Evolutionary conservation across 2,113 vertebrate genomes (phyloP), one percentile per base, ranked within the genome.

Genomic region (Rousettus leschenaultii): DNA sequence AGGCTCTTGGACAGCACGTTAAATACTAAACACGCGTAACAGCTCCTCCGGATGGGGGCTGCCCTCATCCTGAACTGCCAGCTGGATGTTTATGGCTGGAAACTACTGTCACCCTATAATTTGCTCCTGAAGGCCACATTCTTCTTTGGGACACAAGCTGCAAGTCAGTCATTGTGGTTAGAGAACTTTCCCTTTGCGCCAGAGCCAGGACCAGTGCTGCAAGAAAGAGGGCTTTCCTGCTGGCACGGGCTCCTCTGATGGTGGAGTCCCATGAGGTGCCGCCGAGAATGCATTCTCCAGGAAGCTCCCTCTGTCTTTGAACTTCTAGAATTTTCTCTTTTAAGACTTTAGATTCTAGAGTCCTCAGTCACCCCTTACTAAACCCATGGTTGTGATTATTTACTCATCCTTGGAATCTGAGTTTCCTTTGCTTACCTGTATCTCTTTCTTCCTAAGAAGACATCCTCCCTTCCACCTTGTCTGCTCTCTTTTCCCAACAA

Each of bases 31-130:
- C 55, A 16, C 57, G 43, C 59, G 33, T 51, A 94, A 71, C 16
- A 5, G 35, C n/a, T 59, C 75, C 65, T 89, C 57, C 53, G 66
- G 45, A 87, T 93, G 65, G 33, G 18, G 33, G 16, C 21, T 38
- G 13, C 51, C 59, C 59, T 40, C 12, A 18, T 80, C 87, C 85
- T 9, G 77, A 92, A 80, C 86, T 9, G 8, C 14, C 40, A 61
- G 48, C 84, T 95, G 57, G 66, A 84, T 90, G 80, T 94, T 94
- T 92, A 95, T 15, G 71, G 55, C 87, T 30, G 66, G 85, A n/a
- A 95, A 95, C 77, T 70, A 82, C 66, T 38, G 48, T 59, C 70
- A 86, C 87, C 77, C 92, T 97, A 4, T 97, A 92, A 97, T 95
- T 90, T 96, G 24, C 87, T 95, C 66, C 75, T 33, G 59, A 83